Evolutionary conservation across 2,113 vertebrate species (phyloP), one percentile per base, ranked within the genome.

Genomic region (Channa maculata): DNA sequence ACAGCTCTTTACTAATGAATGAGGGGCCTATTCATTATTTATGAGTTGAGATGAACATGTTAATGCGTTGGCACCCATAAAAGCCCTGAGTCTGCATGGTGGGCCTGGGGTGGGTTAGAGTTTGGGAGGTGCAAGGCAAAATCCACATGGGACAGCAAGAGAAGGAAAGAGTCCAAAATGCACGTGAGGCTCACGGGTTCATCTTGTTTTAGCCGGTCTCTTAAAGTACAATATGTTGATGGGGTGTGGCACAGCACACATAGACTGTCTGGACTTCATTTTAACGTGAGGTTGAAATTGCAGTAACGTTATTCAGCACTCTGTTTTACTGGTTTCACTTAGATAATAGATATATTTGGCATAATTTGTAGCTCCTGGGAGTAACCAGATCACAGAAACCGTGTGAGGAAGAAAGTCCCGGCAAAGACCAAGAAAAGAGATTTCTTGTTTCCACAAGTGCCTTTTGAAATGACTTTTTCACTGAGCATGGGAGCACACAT

Each of bases 1-100:
- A 85, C 84, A 75, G 82, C 60, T 89, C 58, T 66, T 94, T 86
- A 92, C 79, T 91, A 93, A 95, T 94, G 91, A 85, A 94, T 88
- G 83, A 91, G 66, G 34, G 36, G 14, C 15, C 72, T 63, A 66
- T 93, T 89, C 70, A 86, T 94, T 93, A 94, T 94, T 94, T 80
- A 94, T 91, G 80, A 89, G 85, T 57, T 5, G 61, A 86, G 86
- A 90, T 86, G 83, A 86, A 84, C 43, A 67, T 80, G 84, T 90
- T 91, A 93, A 92, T 82, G 88, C 83, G 84, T 90, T 70, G 66
- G 87, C 86, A 80, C 77, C 69, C 82, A 73, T 86, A 89, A 88
- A 89, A 84, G 55, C 50, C 50, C 57, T 52, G 52, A 62, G 33
- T 83, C 48, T 83, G 86, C 80, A 51, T 33, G 67, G 65, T 66